A percentile compares a stretch with the other conserved stretches of the same genome.
Conservation (phyloP, 1,140 invertebrate genomes). For the Pantala flavescens region DNA sequence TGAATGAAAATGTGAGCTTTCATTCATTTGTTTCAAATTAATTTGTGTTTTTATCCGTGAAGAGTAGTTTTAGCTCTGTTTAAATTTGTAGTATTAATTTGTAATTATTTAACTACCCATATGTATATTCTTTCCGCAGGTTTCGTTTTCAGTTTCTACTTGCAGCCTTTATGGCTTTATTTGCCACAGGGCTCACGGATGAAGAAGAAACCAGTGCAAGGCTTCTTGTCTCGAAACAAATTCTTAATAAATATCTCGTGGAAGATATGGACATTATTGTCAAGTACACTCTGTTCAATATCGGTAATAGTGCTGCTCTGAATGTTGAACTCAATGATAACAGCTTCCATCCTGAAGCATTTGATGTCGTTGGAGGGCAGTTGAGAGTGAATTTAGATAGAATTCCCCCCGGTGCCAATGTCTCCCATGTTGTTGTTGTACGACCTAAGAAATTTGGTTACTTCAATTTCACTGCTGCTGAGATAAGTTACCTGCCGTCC, state of each 20-base stretch:
- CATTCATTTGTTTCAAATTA: too few relatives aligned
- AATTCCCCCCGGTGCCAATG: slow-evolving; percentile 84
- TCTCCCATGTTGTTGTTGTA: slow-evolving; percentile 87
- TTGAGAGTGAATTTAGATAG: slow-evolving; percentile 72
- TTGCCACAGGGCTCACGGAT: slow-evolving; percentile 31
- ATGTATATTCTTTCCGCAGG: not conserved
- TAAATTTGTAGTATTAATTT: not conserved
- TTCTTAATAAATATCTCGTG: slow-evolving; percentile 97
- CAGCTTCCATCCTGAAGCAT: slow-evolving; percentile 81
- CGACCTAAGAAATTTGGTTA: slow-evolving; percentile 82
- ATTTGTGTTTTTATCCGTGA: too few relatives aligned
- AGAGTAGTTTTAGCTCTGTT: too few relatives aligned
- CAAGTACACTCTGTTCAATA: slow-evolving; percentile 78
- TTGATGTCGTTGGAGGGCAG: slow-evolving; percentile 76
- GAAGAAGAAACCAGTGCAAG: slow-evolving; percentile 57
- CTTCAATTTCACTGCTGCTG: slow-evolving; percentile 94
- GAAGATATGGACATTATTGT: slow-evolving; percentile 95
- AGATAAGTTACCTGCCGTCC: slow-evolving; percentile 75
- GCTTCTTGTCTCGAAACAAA: slow-evolving; percentile 72
- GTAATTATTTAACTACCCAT: not conserved
- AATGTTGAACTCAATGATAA: slow-evolving; percentile 81
- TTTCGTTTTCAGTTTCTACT: slow-evolving; percentile 11
- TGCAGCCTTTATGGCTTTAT: not conserved
- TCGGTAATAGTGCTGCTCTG: slow-evolving; percentile 75
- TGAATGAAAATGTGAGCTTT: too few relatives aligned